Evolutionary conservation across 37 sponge, comb jelly and placozoan species (phyloP).

Genomic region (Lycopodina hypogea): DNA sequence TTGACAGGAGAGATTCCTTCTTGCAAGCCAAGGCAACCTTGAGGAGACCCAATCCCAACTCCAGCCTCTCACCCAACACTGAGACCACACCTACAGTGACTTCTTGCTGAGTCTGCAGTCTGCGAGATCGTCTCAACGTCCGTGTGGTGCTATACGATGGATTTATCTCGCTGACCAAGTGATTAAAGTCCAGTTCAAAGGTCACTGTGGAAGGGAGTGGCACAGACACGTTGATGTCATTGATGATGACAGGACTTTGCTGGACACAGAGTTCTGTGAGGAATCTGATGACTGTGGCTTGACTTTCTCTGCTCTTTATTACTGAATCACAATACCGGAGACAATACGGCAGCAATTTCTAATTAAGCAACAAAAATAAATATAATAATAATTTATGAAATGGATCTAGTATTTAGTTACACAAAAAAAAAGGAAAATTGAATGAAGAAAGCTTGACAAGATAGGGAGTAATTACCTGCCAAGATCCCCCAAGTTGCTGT

Average conservation of each 20-base stretch:
- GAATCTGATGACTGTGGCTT: constrained; percentile 16
- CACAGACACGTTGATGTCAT: neutral
- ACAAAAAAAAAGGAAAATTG: neutral
- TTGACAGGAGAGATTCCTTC: neutral
- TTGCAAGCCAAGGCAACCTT: neutral
- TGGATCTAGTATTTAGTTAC: too few relatives aligned
- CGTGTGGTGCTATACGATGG: neutral
- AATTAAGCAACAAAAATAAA: neutral
- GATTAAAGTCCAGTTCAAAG: neutral
- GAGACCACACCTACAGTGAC: neutral
- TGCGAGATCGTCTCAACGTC: neutral
- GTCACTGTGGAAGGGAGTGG: neutral
- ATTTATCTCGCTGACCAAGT: neutral
- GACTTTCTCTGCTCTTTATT: neutral
- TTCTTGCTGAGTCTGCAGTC: neutral
- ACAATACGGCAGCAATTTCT: constrained; percentile 16
- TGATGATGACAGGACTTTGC: constrained; percentile 1
- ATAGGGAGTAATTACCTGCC: neutral
- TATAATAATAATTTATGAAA: too few relatives aligned
- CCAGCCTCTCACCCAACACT: neutral
- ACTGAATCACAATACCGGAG: constrained; percentile 36
- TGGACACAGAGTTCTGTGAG: constrained; percentile 32
- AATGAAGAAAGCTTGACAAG: neutral
- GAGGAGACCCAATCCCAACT: neutral
- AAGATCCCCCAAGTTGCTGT: neutral